Evolutionary conservation across 2,113 vertebrate species (phyloP).

Genomic region (rabbit (Oryctolagus cuniculus)): mOryCun1.1 NC_091435.1:63409501-63410000

Average conservation of each 20-base stretch:
- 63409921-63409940: not conserved
- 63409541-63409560: conserved; percentile 3
- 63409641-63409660: not conserved
- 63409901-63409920: not conserved
- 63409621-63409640: conserved; percentile 1
- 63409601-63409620: not conserved
- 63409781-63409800: not conserved
- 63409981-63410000: not conserved
- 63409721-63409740: not conserved
- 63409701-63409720: conserved; percentile 14
- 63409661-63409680: not conserved
- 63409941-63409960: not conserved
- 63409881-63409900: not conserved
- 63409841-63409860: not conserved
- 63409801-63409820: conserved; percentile 35
- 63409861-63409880: not conserved
- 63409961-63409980: not conserved
- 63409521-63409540: not conserved
- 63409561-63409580: not conserved
- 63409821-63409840: not conserved
- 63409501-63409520: not conserved
- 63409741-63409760: conserved; percentile 15
- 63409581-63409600: not conserved
- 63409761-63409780: conserved; percentile 50
- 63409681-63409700: not conserved